Percentiles rank a stretch among this genome's conserved stretches.
Evolutionary conservation across 2,113 vertebrate genomes (phyloP).

Genomic region (Rattus rattus): DNA sequence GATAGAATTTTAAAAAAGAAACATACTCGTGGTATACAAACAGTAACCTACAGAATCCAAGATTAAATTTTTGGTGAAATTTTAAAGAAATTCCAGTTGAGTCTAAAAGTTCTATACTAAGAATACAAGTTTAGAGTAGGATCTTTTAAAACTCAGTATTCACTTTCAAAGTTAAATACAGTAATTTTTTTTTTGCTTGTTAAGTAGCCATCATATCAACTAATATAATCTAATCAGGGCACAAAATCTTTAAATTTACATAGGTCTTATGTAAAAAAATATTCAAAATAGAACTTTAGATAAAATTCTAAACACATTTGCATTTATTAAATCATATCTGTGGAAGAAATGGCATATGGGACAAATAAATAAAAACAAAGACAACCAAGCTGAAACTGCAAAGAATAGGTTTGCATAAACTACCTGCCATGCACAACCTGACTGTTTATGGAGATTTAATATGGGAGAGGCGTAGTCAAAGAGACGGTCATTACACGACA

Average conservation of each 20-base stretch:
- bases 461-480: not conserved
- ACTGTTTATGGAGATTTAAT: not conserved
- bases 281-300: slow-evolving; percentile 12
- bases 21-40: not conserved
- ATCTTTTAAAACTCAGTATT: not conserved
- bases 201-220: not conserved
- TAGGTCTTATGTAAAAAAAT: not conserved
- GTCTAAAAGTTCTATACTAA: not conserved
- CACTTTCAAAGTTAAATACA: slow-evolving; percentile 1
- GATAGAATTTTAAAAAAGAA: not conserved
- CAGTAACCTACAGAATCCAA: not conserved
- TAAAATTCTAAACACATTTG: slow-evolving; percentile 39
- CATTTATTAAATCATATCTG: not conserved
- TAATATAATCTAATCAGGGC: not conserved
- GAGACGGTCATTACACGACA: not conserved
- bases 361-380: slow-evolving; percentile 13
- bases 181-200: not conserved
- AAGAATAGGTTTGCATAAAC: not conserved
- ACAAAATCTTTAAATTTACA: slow-evolving; percentile 31
- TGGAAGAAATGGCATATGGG: not conserved
- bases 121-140: not conserved
- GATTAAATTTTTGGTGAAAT: not conserved
- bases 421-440: not conserved
- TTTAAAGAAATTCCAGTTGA: not conserved
- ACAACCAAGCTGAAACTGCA: not conserved